A percentile compares a stretch with the other conserved stretches of the same genome.
These are phyloP conservation scores for Turritopsis dohrnii DNA, from an alignment of 30 jellyfish, hydroid and myxozoan species.

Conservation along the genomic window DNA sequence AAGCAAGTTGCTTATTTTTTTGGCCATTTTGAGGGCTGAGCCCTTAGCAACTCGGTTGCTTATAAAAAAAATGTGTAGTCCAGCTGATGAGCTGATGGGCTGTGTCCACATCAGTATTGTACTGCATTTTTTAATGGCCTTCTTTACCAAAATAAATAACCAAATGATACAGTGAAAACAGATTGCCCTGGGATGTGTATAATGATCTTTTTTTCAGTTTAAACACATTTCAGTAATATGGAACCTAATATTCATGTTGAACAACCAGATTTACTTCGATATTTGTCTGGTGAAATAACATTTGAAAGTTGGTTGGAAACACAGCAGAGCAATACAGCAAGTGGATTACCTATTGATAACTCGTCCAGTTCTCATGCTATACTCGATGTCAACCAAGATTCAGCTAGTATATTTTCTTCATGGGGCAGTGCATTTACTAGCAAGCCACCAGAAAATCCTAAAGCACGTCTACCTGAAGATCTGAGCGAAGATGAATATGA, in stretches of 20 bases:
- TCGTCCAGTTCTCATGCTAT: background rate
- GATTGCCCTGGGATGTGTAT: too few species aligned
- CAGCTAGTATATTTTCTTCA: constrained; percentile 26
- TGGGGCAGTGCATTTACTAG: constrained; percentile 31
- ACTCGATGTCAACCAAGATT: background rate
- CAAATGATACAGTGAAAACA: too few species aligned
- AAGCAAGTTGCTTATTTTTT: too few species aligned
- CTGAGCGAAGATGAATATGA: background rate
- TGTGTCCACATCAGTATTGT: too few species aligned
- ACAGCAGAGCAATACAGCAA: background rate
- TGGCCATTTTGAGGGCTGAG: too few species aligned
- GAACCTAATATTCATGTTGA: constrained; percentile 1
- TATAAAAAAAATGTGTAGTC: too few species aligned
- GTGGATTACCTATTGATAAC: background rate
- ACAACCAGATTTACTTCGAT: constrained; percentile 29
- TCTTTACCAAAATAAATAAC: too few species aligned
- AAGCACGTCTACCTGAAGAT: background rate
- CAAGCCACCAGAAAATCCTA: background rate
- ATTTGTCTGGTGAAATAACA: constrained; percentile 32
- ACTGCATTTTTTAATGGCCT: too few species aligned
- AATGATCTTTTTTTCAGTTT: too few species aligned
- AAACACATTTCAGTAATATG: too few species aligned
- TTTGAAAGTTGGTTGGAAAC: constrained; percentile 28
- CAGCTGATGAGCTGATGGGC: too few species aligned
- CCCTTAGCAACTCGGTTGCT: too few species aligned